A percentile compares a stretch with the other conserved stretches of the same genome.
Evolutionary conservation across 2,888 invertebrate species (phyloP).

Genomic region (Pycnomerus fuliginosus): DNA sequence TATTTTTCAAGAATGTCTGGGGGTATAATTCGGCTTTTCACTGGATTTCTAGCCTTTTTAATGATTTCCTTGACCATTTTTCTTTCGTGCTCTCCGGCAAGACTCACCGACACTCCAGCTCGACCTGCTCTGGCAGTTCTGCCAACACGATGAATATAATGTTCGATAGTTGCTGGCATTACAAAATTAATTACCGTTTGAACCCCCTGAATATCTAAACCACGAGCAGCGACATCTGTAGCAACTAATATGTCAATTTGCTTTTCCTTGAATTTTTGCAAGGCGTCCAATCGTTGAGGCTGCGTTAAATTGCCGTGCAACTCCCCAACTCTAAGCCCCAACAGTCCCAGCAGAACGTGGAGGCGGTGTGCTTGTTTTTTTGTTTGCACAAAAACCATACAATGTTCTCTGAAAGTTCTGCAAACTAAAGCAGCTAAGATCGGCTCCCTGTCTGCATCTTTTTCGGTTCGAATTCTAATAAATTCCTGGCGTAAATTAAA

Average conservation of each 20-base stretch:
- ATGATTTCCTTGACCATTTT: constrained; percentile 89
- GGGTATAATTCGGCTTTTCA: constrained; percentile 85
- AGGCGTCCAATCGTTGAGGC: constrained; percentile 86
- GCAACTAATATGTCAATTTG: constrained; percentile 79
- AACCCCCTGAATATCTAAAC: constrained; percentile 95
- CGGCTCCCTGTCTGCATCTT: constrained; percentile 90
- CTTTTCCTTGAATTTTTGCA: constrained; percentile 85
- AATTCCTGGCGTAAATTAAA: constrained; percentile 96
- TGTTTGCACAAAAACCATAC: constrained; percentile 95
- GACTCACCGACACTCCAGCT: constrained; percentile 89
- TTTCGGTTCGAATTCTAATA: constrained; percentile 84
- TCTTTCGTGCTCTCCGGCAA: constrained; percentile 93
- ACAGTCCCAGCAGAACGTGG: constrained; percentile 85
- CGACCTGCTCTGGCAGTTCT: constrained; percentile 91
- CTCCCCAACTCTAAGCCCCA: constrained; percentile 85
- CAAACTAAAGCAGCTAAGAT: constrained; percentile 79
- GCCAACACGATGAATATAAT: constrained; percentile 96
- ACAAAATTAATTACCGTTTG: constrained; percentile 97
- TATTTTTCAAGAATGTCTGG: constrained; percentile 89
- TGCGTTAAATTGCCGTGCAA: constrained; percentile 97
- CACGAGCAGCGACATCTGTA: constrained; percentile 91
- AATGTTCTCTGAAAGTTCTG: constrained; percentile 86
- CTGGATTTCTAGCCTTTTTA: constrained; percentile 78
- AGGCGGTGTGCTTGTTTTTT: constrained; percentile 93
- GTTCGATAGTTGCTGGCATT: constrained; percentile 91